Conservation (phyloP, 2,113 vertebrate species). For the Sphyrna mokarran region DNA sequence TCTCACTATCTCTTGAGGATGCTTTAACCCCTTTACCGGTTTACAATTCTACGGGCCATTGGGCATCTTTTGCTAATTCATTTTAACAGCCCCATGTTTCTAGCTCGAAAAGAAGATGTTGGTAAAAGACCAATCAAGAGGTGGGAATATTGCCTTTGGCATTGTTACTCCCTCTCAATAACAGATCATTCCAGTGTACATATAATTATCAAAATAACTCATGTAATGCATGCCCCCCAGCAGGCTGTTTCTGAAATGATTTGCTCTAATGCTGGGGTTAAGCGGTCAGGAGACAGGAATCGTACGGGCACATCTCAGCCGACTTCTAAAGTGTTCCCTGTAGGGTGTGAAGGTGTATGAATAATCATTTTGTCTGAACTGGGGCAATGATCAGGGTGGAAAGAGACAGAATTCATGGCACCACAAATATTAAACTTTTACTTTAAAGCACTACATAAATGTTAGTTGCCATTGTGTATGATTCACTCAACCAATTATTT, state of each 20-base stretch:
- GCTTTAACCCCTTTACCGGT: neutral
- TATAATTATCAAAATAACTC: conserved; percentile 6
- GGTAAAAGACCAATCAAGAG: neutral
- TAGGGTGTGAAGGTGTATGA: neutral
- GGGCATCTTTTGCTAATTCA: neutral
- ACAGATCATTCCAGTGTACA: neutral
- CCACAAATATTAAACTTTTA: neutral
- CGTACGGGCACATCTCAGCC: neutral
- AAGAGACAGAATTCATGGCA: neutral
- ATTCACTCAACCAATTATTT: neutral
- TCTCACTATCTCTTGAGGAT: neutral
- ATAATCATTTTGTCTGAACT: neutral
- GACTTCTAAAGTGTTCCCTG: neutral
- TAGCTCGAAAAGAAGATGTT: neutral
- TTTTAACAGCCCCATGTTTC: neutral
- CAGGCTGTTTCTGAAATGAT: neutral
- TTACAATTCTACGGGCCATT: neutral
- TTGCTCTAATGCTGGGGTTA: neutral
- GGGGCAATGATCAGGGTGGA: neutral
- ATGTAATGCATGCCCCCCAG: neutral
- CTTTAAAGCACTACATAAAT: neutral
- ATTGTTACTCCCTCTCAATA: neutral
- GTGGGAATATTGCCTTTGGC: neutral
- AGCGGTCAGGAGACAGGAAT: neutral
- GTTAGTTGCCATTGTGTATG: neutral